These are phyloP conservation scores for Sepiola atlantica DNA, from an alignment of 2,888 invertebrate genomes.

Conservation along the genomic window DNA sequence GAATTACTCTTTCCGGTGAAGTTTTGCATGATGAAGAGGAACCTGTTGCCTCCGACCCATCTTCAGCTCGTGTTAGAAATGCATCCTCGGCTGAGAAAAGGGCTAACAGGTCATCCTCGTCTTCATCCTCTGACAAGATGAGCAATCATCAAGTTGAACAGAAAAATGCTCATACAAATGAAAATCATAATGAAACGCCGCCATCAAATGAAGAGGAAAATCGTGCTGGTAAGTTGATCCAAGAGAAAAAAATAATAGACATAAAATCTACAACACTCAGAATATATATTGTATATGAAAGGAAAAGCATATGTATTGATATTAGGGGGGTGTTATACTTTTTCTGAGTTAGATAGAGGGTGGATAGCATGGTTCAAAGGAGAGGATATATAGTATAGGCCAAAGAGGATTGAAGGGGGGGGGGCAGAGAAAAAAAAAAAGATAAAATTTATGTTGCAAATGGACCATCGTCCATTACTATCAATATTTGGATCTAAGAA, in stretches of 20 bases:
- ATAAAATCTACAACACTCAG: no score
- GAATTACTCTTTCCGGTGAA: not conserved
- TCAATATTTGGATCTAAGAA: no score
- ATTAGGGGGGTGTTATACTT: no score
- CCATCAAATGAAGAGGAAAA: constrained; percentile 34
- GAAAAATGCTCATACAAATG: not conserved
- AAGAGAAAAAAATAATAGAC: not conserved
- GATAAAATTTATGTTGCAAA: no score
- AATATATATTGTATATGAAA: no score
- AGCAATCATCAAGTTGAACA: not conserved
- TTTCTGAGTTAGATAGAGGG: no score
- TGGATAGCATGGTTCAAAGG: no score
- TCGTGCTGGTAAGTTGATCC: constrained; percentile 32
- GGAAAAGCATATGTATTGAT: no score
- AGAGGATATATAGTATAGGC: no score
- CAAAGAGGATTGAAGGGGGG: no score
- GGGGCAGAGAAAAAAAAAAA: no score
- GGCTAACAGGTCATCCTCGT: not conserved
- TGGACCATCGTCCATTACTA: no score
- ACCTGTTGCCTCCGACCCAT: constrained; percentile 24
- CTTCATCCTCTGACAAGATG: not conserved
- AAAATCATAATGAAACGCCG: constrained; percentile 34
- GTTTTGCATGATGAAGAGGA: constrained; percentile 2
- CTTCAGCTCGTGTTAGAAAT: not conserved
- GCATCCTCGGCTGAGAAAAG: not conserved